Evolutionary conservation across 2,797 vertebrate genomes (phyloP).

Genomic region (Enteromius argenteus): DNA sequence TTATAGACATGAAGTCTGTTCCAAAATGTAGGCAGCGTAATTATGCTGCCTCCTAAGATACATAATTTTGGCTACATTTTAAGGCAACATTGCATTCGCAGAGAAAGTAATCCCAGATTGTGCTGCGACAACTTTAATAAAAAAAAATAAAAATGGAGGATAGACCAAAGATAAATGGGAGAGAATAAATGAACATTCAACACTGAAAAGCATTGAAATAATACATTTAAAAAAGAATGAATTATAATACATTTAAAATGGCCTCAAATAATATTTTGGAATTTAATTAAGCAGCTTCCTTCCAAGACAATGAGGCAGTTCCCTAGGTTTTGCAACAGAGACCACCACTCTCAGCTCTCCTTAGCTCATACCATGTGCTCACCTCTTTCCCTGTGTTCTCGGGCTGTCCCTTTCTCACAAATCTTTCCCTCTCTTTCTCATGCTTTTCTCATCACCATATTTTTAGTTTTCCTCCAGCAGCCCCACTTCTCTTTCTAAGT

Average conservation of each 20-base stretch:
- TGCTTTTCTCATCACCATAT: slow-evolving; percentile 49
- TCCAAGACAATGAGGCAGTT: neutral
- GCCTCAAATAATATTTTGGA: neutral
- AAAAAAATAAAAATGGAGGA: neutral
- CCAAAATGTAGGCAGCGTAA: slow-evolving; percentile 25
- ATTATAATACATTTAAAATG: neutral
- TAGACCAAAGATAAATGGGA: neutral
- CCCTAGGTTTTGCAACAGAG: neutral
- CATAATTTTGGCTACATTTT: slow-evolving; percentile 3
- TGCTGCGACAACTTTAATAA: neutral
- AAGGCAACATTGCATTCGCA: neutral
- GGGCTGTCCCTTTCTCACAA: slow-evolving; percentile 26
- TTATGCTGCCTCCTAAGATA: slow-evolving; percentile 20
- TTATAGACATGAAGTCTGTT: slow-evolving; percentile 6
- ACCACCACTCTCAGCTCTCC: neutral
- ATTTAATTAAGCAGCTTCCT: neutral
- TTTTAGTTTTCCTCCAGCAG: slow-evolving; percentile 37
- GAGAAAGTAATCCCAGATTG: slow-evolving; percentile 23
- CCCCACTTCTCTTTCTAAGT: slow-evolving; percentile 40
- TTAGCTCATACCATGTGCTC: slow-evolving; percentile 1
- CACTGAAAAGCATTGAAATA: neutral
- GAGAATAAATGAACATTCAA: neutral
- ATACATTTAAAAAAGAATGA: neutral
- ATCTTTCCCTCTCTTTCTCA: slow-evolving; percentile 42
- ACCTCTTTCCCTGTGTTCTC: slow-evolving; percentile 39